Evolutionary conservation across 1,140 invertebrate species (phyloP), one percentile per base, ranked within the genome.

Genomic region (Ips typographus): DNA sequence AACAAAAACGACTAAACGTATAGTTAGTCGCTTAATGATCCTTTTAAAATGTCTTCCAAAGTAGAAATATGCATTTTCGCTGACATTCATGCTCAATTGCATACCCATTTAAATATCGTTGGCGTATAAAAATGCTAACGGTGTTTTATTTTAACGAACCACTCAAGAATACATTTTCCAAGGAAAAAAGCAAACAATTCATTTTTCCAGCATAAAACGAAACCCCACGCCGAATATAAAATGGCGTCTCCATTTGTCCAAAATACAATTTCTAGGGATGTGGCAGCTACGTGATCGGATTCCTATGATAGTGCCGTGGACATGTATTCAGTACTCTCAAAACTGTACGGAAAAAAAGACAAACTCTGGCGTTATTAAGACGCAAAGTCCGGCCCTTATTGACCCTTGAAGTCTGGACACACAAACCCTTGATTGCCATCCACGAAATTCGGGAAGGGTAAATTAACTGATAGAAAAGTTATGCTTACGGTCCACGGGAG

Each of bases 51-150:
- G 44, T 49, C 44, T 22, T 22, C 44, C 44, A 3, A 3, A 49
- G 44, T 49, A 49, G 7, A 22, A 49, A 49, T 49, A 49, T 22
- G 44, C 7, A 49, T 22, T 49, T 49, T 49, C 44, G 22, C 44
- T 49, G 44, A 49, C 44, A 49, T 49, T 49, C 44, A 49, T 49
- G 44, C 44, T 22, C 44, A 49, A 49, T 49, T 49, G 44, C 44
- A 49, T 49, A 22, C 44, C 44, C 44, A 49, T 49, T 49, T 2
- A 49, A 49, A 49, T 49, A 49, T 49, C 3, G 44, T 49, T 49
- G 44, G 6, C 44, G 44, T 49, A 8, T 49, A 8, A 22, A 49
- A 49, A 49, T 49, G 44, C 44, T 49, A 49, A 49, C 44, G 3
- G 3, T 8, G 44, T 49, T 49, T 22, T 22, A 22, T 22, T 49